A percentile compares a stretch with the other conserved stretches of the same genome.
Evolutionary conservation across 1,140 invertebrate species (phyloP).

Genomic region (Drosophila arizonae): DNA sequence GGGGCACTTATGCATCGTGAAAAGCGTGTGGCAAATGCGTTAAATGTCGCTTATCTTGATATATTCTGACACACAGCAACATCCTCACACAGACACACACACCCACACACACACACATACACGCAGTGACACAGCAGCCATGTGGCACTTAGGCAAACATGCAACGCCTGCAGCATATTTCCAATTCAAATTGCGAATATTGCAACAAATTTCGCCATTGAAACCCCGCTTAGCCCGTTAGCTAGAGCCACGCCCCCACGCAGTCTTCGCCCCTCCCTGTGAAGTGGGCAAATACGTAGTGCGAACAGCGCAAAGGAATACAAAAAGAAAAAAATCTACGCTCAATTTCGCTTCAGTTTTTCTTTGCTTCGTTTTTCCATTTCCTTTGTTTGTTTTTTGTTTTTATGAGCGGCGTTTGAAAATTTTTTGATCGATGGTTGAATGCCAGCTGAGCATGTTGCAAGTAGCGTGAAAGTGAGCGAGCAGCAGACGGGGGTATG

Average conservation of each 20-base stretch:
- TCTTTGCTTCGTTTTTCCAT: neutral
- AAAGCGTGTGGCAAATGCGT: constrained; percentile 58
- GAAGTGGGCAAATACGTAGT: constrained; percentile 4
- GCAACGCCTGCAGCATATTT: constrained; percentile 63
- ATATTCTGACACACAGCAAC: constrained; percentile 32
- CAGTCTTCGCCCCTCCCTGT: too few species aligned
- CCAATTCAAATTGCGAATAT: constrained; percentile 69
- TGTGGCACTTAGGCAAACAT: constrained; percentile 57
- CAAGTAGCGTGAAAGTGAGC: neutral
- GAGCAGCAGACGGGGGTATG: neutral
- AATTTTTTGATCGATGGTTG: constrained; percentile 54
- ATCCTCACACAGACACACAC: constrained; percentile 16
- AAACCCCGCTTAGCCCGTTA: constrained; percentile 11
- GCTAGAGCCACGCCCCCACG: constrained; percentile 2
- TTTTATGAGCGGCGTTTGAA: constrained; percentile 31
- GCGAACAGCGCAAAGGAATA: neutral
- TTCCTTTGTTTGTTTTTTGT: neutral
- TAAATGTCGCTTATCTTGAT: constrained; percentile 67
- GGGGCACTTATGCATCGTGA: constrained; percentile 39
- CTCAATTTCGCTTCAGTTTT: constrained; percentile 50
- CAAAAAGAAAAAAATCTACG: constrained; percentile 38
- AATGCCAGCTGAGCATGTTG: constrained; percentile 29
- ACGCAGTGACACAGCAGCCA: constrained; percentile 1
- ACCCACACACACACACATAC: constrained; percentile 12
- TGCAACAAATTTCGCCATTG: constrained; percentile 56